Evolutionary conservation across 2,797 vertebrate species (phyloP).

Genomic region (Sebastes melanostomus): DNA sequence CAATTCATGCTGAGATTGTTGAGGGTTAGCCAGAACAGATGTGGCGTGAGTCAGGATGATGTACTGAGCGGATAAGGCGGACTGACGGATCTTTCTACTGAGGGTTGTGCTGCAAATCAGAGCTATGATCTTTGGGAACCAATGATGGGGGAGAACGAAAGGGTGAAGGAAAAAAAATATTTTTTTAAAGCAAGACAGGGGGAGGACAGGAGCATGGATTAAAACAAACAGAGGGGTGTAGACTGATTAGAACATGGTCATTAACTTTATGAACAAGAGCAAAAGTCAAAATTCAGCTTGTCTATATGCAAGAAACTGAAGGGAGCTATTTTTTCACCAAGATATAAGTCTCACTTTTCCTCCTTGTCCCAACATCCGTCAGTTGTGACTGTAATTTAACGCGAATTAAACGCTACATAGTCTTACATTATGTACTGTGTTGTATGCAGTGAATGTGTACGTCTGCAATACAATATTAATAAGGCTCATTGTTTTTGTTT

Average conservation of each 20-base stretch:
- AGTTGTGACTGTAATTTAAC: background rate
- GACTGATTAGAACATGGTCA: slow-evolving; percentile 2
- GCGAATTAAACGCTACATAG: no score
- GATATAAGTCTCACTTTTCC: background rate
- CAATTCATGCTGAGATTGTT: background rate
- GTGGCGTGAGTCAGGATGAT: slow-evolving; percentile 52
- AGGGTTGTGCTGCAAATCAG: slow-evolving; percentile 65
- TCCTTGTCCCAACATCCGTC: background rate
- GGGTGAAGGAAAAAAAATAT: fast-evolving
- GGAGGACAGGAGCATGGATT: background rate
- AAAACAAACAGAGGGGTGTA: background rate
- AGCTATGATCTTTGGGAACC: slow-evolving; percentile 45
- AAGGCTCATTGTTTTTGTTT: background rate
- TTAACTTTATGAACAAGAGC: background rate
- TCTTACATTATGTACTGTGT: background rate
- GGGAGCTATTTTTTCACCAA: no score
- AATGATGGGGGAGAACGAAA: background rate
- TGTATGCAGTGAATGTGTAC: no score
- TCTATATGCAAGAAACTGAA: background rate
- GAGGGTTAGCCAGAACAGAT: background rate
- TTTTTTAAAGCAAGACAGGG: background rate
- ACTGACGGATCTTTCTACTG: slow-evolving; percentile 9
- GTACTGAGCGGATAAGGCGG: slow-evolving; percentile 56
- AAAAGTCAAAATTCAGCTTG: background rate
- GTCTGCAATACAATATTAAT: background rate